Base-by-base conservation (phyloP, 1,140 invertebrate genomes). In the Drosophila kurseongensis region DNA sequence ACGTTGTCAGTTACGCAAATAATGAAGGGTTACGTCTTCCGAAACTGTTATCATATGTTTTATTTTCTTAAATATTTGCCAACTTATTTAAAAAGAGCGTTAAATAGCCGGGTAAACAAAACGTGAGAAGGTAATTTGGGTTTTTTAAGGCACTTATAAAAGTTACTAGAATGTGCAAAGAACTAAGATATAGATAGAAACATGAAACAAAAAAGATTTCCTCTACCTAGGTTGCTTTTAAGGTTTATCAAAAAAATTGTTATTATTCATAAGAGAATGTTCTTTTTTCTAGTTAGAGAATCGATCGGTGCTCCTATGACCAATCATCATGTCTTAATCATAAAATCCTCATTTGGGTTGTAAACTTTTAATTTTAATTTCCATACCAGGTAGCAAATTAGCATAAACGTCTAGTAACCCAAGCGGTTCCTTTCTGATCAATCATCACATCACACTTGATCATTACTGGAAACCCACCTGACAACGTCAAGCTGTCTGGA, bases 31-130 rank as follows among this genome's bases (percentile, higher is more conserved):
- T 65, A 51, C 65, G 65, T 66, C 57, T 71, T 41, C 16, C 13
- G 4, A 2, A 6, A n/a, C 13, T 12, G 13, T 27, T 60, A 60
- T 52, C 69, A 45, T 41, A 44, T 72, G 18, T 50, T 60, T 54
- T 12, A 14, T 69, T 55, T 55, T n/a, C 10, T 35, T 23, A 67
- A 67, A 69, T 45, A 73, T 72, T 73, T 59, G 9, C 35, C 23
- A 59, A 51, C 18, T 59, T 32, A 72, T 72, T 72, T 51, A 59
- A 5, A 47, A 10, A 14, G 29, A 45, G 3, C n/a, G 36, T 35
- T 50, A 63, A 63, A 47, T 48, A 41, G 29, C 41, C 48, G 18
- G 23, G 42, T 27, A 66, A 66, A 67, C 18, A 14, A 38, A 35
- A 50, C 18, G 60, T 51, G 36, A 16, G 65, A 65, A 65, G 60